Evolutionary conservation across 1,140 invertebrate species (phyloP), one percentile per base, ranked within the genome.

Genomic region (Tetramorium parvispinum): DNA sequence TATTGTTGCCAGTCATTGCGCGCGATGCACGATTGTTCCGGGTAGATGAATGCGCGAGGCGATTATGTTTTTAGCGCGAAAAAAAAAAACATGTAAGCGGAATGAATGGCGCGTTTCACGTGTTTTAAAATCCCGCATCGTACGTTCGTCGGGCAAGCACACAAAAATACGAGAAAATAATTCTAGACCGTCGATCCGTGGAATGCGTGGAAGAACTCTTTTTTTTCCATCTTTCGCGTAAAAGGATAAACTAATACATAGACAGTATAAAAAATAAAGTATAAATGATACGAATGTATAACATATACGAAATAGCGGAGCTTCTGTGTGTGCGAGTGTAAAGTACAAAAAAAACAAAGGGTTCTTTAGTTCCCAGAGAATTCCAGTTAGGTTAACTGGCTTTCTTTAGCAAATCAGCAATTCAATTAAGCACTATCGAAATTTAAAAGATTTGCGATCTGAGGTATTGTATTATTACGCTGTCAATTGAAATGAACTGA

Each of bases 401-500:
- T 43, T 61, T 8, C 8, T 16, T 37, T 8, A 21, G 51, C 11
- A 40, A 73, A 59, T 71, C 51, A 73, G 53, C 37, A 57, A 82
- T 82, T 82, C 21, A 82, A 73, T 82, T 57, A 59, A 73, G 18
- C 40, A 24, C 61, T 55, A 81, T 70, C 63, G 66, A 73, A 59
- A 73, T 82, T 59, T 57, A 73, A 82, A 82, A 59, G 40, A 82
- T 82, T n/a, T 43, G 40, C 27, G 18, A 70, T 32, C 1, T 10
- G 24, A 55, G 5, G 40, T 5, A 43, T 46, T 3, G 49, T 6
- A 71, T 81, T 70, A 70, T 68, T 81, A 24, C 65, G 32, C 51
- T 73, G 49, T 61, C 53, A 75, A 82, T 73, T 83, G 68, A 75
- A 83, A 75, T 75, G 18, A 73, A 83, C 68, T 83, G 24, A 75